These are phyloP conservation scores for Thymelicus acteon DNA, from an alignment of 2,888 invertebrate genomes.

Conservation along the genomic window DNA sequence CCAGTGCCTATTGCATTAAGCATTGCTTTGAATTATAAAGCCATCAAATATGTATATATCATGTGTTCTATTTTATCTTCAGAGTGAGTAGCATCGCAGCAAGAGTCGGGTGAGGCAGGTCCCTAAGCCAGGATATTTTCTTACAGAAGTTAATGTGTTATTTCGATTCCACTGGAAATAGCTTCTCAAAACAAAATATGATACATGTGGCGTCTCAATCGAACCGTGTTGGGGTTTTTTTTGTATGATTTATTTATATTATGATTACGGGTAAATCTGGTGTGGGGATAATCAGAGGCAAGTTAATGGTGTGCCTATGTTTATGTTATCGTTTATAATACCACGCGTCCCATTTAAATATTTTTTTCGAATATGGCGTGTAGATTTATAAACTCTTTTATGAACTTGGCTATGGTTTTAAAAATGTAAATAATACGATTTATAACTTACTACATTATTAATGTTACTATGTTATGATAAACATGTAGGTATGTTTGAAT, in stretches of 20 bases:
- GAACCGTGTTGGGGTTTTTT: constrained; percentile 31
- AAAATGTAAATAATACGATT: background rate
- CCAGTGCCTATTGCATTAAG: no score
- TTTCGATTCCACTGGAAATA: constrained; percentile 73
- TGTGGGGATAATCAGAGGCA: constrained; percentile 31
- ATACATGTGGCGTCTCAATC: constrained; percentile 58
- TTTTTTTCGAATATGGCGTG: constrained; percentile 14
- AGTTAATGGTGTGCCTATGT: constrained; percentile 33
- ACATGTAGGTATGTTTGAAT: no score
- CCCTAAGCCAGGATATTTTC: constrained; percentile 68
- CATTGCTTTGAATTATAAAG: no score
- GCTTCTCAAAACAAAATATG: constrained; percentile 75
- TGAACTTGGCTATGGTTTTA: background rate
- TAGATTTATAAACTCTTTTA: constrained; percentile 12
- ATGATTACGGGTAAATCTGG: constrained; percentile 39
- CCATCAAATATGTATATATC: no score
- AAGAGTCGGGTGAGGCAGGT: background rate
- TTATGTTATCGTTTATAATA: constrained; percentile 27
- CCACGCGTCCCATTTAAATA: constrained; percentile 5
- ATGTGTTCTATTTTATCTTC: no score
- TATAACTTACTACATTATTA: background rate
- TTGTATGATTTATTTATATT: constrained; percentile 39
- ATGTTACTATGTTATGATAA: no score
- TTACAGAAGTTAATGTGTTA: constrained; percentile 63
- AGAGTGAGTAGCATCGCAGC: background rate